Evolutionary conservation across 2,888 invertebrate genomes (phyloP).

Genomic region (Heterodera filipjevi): DNA sequence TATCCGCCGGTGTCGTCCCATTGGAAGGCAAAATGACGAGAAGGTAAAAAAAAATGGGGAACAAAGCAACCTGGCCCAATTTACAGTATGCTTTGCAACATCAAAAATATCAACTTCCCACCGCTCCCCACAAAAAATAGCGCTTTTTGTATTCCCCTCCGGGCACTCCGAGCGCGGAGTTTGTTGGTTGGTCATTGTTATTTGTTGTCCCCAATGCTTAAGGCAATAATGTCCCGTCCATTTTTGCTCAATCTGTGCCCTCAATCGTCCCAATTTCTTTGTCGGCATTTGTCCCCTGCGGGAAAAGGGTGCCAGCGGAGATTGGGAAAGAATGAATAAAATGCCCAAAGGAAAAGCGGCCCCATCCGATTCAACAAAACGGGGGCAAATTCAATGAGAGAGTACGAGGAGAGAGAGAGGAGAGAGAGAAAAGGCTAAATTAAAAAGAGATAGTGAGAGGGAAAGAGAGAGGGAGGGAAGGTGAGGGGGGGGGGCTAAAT

Average conservation of each 20-base stretch:
- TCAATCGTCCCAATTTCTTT: not conserved
- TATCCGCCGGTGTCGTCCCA: too few relatives aligned
- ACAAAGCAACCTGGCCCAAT: too few relatives aligned
- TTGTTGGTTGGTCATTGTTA: not conserved
- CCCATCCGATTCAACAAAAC: not conserved
- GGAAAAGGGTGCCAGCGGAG: not conserved
- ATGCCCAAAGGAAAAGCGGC: not conserved
- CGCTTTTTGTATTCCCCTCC: not conserved
- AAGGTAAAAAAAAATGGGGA: too few relatives aligned
- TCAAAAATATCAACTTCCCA: too few relatives aligned
- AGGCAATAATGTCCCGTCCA: not conserved
- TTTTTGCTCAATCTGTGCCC: too few relatives aligned
- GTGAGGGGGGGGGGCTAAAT: too few relatives aligned
- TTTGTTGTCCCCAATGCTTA: not conserved
- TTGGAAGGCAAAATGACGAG: too few relatives aligned
- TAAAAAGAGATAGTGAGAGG: not conserved
- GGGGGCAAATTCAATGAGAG: not conserved
- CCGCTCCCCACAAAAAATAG: not conserved
- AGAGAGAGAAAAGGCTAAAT: not conserved
- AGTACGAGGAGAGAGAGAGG: not conserved
- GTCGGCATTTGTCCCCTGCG: constrained; percentile 2
- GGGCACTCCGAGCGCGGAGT: not conserved
- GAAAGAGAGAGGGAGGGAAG: too few relatives aligned
- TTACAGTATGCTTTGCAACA: too few relatives aligned
- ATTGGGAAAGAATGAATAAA: not conserved